These are phyloP conservation scores for Sarcoramphus papa DNA, from an alignment of 2,797 vertebrate species.

Conservation along the genomic window DNA sequence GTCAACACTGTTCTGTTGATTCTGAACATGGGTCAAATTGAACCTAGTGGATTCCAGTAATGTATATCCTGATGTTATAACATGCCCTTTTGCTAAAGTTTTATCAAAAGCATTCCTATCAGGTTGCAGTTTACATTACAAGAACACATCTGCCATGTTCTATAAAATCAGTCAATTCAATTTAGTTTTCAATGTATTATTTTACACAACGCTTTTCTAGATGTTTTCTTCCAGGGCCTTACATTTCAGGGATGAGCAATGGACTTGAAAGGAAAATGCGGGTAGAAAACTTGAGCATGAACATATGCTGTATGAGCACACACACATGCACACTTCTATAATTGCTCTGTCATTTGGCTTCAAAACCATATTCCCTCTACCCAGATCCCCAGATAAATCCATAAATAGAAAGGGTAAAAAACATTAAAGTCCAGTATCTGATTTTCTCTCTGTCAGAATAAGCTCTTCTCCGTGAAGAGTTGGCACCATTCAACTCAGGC, in stretches of 20 bases:
- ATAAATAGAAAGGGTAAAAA: slow-evolving; percentile 3
- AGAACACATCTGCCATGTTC: background rate
- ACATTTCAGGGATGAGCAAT: background rate
- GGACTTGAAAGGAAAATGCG: background rate
- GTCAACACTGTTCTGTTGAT: background rate
- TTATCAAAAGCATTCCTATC: background rate
- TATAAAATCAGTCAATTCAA: background rate
- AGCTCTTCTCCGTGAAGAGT: background rate
- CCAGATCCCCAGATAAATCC: background rate
- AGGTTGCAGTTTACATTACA: background rate
- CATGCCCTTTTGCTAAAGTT: background rate
- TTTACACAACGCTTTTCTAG: background rate
- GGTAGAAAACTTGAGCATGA: background rate
- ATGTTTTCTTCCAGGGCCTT: background rate
- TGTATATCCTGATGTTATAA: background rate
- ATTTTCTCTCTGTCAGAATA: background rate
- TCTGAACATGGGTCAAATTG: background rate
- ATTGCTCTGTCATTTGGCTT: background rate
- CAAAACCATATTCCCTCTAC: background rate
- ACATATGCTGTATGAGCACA: background rate
- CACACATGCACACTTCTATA: background rate
- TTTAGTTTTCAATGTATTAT: background rate
- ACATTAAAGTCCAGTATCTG: background rate
- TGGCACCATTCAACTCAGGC: background rate
- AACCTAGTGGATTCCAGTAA: background rate